Conservation (phyloP, 2,113 vertebrate genomes). For the Crotalus horridus region DNA sequence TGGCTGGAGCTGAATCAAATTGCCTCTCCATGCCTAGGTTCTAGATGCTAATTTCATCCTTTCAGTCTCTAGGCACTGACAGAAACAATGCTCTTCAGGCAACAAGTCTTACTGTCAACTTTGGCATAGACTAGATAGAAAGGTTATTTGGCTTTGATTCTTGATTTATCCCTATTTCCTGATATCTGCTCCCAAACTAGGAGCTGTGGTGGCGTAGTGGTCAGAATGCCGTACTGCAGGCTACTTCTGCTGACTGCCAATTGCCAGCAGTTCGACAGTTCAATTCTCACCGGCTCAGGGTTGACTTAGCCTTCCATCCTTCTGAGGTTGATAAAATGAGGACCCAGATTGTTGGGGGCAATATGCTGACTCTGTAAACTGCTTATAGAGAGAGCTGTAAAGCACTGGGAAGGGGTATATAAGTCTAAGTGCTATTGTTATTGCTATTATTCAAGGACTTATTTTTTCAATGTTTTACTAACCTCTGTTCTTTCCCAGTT, state of each 20-base stretch:
- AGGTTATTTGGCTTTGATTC: background rate
- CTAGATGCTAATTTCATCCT: background rate
- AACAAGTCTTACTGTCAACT: background rate
- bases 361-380: too few species aligned
- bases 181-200: background rate
- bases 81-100: background rate
- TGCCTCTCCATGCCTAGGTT: background rate
- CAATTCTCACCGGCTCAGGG: too few species aligned
- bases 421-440: too few species aligned
- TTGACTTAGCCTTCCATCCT: too few species aligned
- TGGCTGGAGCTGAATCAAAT: background rate
- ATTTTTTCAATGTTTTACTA: background rate
- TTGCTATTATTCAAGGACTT: background rate
- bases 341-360: too few species aligned
- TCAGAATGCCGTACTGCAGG: too few species aligned
- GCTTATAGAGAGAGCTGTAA: too few species aligned
- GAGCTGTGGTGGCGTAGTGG: too few species aligned
- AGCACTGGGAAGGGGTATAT: too few species aligned
- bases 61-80: background rate
- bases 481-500: background rate
- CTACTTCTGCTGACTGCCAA: too few species aligned
- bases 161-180: background rate
- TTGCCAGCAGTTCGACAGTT: too few species aligned
- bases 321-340: too few species aligned
- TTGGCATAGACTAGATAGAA: background rate